phyloP scores from a whole-genome alignment of 2,888 invertebrate genomes.

The Tridacna gigas region DNA sequence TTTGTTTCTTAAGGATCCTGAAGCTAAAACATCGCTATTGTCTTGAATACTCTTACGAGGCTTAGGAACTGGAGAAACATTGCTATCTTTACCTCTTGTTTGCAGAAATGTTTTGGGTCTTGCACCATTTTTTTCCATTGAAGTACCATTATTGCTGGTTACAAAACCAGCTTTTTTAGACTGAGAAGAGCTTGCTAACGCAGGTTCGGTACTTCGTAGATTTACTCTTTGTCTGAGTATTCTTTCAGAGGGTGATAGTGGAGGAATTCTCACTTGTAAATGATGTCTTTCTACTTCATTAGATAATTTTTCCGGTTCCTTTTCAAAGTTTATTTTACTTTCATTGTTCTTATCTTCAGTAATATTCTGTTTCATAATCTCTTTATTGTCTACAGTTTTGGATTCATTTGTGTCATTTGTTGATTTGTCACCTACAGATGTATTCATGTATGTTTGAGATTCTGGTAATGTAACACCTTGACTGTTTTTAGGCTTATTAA shows the following conservation, averaged over 20 bases:
- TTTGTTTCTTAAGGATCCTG: neutral
- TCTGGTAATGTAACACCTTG: conserved; percentile 3
- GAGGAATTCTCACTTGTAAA: conserved; percentile 27
- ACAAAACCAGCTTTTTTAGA: neutral
- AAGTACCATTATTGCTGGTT: neutral
- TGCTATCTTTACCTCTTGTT: neutral
- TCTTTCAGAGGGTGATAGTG: conserved; percentile 47
- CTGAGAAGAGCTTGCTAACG: too few relatives aligned
- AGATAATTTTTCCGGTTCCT: neutral
- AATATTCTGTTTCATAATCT: neutral
- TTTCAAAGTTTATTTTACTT: neutral
- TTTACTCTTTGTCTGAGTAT: conserved; percentile 35
- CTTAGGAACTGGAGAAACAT: neutral
- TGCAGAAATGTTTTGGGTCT: conserved; percentile 28
- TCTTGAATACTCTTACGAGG: neutral
- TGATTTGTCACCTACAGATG: too few relatives aligned
- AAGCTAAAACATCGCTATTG: neutral
- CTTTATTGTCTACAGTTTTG: neutral
- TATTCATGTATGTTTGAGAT: conserved; percentile 8
- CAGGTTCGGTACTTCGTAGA: neutral
- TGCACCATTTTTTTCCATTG: conserved; percentile 33
- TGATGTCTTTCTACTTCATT: conserved; percentile 9
- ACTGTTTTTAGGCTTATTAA: neutral
- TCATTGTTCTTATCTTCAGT: neutral
- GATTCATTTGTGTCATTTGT: neutral